Evolutionary conservation across 2,888 invertebrate genomes (phyloP), one percentile per base, ranked within the genome.

Genomic region (Eristalis pertinax): DNA sequence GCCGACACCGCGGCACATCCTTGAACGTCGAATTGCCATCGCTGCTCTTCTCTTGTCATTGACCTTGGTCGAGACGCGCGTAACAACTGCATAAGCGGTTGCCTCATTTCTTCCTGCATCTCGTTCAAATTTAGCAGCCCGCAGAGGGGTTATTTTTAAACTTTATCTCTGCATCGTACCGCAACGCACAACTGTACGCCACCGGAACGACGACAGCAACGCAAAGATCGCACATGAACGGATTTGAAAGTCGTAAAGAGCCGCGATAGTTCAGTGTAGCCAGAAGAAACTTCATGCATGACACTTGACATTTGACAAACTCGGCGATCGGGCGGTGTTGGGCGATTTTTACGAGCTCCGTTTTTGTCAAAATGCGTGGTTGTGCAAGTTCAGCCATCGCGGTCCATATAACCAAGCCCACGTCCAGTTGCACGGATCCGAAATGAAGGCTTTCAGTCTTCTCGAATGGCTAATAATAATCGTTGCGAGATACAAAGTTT

Each of bases 31-130:
- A 1, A 43, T 8, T 50, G 19, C 4, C n/a, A 15, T 50, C n/a
- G 50, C n/a, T 19, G 50, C 19, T 7, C 35, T 62, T 62, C 29
- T 72, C 22, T 78, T 72, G 70, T 78, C 72, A 78, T 78, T 78
- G 72, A 78, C 78, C 78, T 78, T 78, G 70, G 38, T 58, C 15
- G 64, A 19, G 22, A n/a, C n/a, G 26, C 26, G 41, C 22, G 70
- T 19, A 38, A 72, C 58, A 58, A 65, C 60, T 68, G 68, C 68
- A 76, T 41, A 60, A 41, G 50, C 50, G 50, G 50, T 50, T 50
- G 50, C 50, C 50, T n/a, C 50, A 50, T 0, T 50, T 19, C 50
- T 19, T 50, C 50, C 50, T 50, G 50, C 50, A 19, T 50, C 10
- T n/a, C 19, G 50, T 50, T 50, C 50, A 50, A 19, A 19, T 19